Conservation (phyloP, 2,888 invertebrate genomes). For the Leptopilina drosophilae region DNA sequence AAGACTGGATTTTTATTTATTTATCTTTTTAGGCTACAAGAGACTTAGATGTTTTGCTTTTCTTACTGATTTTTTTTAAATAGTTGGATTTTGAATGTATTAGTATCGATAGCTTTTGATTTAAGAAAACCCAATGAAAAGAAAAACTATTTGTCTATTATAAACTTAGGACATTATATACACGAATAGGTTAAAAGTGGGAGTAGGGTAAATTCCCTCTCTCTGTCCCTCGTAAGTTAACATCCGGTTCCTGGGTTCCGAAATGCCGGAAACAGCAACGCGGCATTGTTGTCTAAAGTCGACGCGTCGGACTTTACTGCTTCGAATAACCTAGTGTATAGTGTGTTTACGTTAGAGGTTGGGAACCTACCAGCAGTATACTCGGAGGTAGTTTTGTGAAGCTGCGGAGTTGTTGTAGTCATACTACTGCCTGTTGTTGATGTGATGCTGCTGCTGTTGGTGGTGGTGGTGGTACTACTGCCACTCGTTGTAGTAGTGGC, state of each 20-base stretch:
- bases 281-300: conserved; percentile 37
- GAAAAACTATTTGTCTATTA: not conserved
- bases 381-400: conserved; percentile 72
- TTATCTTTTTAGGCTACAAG: too few species aligned
- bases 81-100: too few species aligned
- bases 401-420: conserved; percentile 66
- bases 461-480: conserved; percentile 51
- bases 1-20: too few species aligned
- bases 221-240: not conserved
- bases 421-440: conserved; percentile 37
- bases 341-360: conserved; percentile 14
- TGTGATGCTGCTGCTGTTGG: conserved; percentile 72
- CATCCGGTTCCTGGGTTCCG: conserved; percentile 39
- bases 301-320: conserved; percentile 26
- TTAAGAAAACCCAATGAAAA: too few species aligned
- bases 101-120: too few species aligned
- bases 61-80: too few species aligned
- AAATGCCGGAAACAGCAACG: conserved; percentile 28
- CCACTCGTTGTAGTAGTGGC: too few species aligned
- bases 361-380: conserved; percentile 69
- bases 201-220: conserved; percentile 1
- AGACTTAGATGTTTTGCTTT: too few species aligned
- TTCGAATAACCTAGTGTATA: conserved; percentile 42
- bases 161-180: not conserved
- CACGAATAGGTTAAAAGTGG: not conserved